These are phyloP conservation scores for Catonia carolina DNA, from an alignment of 2,888 invertebrate genomes.

Conservation along the genomic window DNA sequence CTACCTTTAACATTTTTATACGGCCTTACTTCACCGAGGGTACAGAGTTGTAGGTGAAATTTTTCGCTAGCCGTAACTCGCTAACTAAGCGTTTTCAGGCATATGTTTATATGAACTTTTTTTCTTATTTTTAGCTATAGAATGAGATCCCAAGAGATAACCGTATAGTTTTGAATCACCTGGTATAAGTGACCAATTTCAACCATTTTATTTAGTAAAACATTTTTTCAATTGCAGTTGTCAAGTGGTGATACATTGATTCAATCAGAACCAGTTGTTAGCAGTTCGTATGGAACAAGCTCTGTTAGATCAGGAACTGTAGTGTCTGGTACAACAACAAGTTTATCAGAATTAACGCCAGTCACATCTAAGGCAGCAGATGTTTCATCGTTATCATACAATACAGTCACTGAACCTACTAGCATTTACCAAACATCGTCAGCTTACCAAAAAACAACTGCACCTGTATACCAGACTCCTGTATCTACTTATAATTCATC, in stretches of 20 bases:
- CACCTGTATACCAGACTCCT: constrained; percentile 30
- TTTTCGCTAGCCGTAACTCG: too few relatives aligned
- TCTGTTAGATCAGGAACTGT: constrained; percentile 19
- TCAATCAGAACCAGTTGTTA: constrained; percentile 16
- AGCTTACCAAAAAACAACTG: constrained; percentile 26
- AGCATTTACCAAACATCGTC: constrained; percentile 22
- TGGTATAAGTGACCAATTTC: too few relatives aligned
- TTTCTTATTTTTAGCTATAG: too few relatives aligned
- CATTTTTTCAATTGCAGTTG: too few relatives aligned
- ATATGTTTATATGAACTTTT: too few relatives aligned
- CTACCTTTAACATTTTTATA: too few relatives aligned
- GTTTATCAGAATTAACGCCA: constrained; percentile 20
- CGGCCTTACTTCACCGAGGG: too few relatives aligned
- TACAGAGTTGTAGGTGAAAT: too few relatives aligned
- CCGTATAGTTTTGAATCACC: too few relatives aligned
- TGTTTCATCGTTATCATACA: constrained; percentile 18
- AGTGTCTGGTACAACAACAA: constrained; percentile 11
- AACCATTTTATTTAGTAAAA: too few relatives aligned
- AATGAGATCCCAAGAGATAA: too few relatives aligned
- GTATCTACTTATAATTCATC: constrained; percentile 33
- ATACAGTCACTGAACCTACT: constrained; percentile 16
- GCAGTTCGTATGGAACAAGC: constrained; percentile 2
- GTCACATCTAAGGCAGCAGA: constrained; percentile 12
- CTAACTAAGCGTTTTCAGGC: too few relatives aligned
- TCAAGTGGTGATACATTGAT: constrained; percentile 17